These are phyloP conservation scores for Thinocorus orbignyianus DNA, from an alignment of 2,113 vertebrate species.

Conservation along the genomic window DNA sequence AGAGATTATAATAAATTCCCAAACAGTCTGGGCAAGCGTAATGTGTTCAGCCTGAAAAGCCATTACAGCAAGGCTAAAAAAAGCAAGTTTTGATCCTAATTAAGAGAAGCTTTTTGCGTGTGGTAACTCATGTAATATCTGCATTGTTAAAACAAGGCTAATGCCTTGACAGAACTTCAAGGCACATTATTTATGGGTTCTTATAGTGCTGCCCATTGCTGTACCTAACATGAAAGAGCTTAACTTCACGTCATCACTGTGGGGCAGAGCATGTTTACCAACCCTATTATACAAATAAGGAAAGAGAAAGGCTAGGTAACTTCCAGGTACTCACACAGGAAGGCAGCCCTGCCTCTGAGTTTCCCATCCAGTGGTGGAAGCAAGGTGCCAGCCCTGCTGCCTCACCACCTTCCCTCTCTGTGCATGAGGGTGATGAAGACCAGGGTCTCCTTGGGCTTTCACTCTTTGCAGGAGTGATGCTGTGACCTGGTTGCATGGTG, in stretches of 20 bases:
- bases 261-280: neutral
- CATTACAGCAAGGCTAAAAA: neutral
- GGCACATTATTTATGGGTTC: constrained; percentile 34
- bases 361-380: neutral
- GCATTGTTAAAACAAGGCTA: constrained; percentile 25
- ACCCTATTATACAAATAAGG: constrained; percentile 25
- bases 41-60: neutral
- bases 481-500: neutral
- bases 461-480: neutral
- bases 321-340: neutral
- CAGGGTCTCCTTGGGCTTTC: fast-evolving
- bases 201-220: neutral
- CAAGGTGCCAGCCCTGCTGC: neutral
- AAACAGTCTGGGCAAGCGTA: neutral
- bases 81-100: constrained; percentile 10
- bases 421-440: fast-evolving
- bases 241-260: neutral
- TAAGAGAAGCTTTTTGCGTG: neutral
- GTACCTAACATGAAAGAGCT: constrained; percentile 42
- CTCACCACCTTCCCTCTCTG: neutral
- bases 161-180: constrained; percentile 47
- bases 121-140: constrained; percentile 25
- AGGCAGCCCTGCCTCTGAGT: neutral
- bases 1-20: neutral
- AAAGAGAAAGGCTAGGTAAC: neutral